A percentile compares a stretch with the other conserved stretches of the same genome.
These are phyloP conservation scores for Rhopalosiphum nymphaeae DNA, from an alignment of 2,888 invertebrate species.

Conservation along the genomic window DNA sequence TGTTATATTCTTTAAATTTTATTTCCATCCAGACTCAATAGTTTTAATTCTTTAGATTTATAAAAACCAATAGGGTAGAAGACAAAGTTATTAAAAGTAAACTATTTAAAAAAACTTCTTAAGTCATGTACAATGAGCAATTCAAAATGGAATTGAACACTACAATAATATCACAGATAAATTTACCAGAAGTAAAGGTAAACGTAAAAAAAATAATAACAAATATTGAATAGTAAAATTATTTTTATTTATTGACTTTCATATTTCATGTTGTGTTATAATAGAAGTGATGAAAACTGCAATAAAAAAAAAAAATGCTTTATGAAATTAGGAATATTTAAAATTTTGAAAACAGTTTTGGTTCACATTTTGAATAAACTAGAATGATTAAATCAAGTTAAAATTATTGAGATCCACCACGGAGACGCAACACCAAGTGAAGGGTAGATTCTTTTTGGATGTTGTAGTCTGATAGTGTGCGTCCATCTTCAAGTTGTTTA, in stretches of 20 bases:
- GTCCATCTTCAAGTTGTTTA: too few species aligned
- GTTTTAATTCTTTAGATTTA: background rate
- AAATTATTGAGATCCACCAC: slow-evolving; percentile 41
- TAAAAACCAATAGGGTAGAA: background rate
- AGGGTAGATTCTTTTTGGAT: too few species aligned
- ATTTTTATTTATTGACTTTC: background rate
- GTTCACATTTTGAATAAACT: background rate
- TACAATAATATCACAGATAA: background rate
- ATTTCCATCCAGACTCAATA: background rate
- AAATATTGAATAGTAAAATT: background rate
- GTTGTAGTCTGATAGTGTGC: too few species aligned
- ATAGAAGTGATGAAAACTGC: background rate
- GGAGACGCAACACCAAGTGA: too few species aligned
- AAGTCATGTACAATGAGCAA: background rate
- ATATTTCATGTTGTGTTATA: background rate
- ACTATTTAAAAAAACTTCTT: too few species aligned
- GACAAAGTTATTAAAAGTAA: background rate
- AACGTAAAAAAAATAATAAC: background rate
- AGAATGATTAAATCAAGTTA: background rate
- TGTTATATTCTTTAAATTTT: background rate
- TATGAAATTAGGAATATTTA: background rate
- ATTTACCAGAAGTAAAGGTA: background rate
- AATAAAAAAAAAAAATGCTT: background rate
- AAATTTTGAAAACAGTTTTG: slow-evolving; percentile 29
- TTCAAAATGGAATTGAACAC: background rate